These are phyloP conservation scores for Hypena proboscidalis DNA, from an alignment of 2,888 invertebrate species.

Conservation along the genomic window DNA sequence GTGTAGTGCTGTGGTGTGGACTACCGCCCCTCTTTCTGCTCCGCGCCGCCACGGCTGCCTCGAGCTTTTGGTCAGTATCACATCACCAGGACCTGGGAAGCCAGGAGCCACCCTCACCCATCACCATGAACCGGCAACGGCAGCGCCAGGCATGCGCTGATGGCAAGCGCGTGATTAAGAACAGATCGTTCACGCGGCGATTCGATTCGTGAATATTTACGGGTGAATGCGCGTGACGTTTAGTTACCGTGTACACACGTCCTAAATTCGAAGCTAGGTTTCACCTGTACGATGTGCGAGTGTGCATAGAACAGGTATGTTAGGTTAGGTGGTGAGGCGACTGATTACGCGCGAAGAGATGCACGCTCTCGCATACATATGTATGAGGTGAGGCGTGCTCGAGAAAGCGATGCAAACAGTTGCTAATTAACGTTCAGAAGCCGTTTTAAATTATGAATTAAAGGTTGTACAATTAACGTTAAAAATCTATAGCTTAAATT, in stretches of 20 bases:
- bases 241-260: conserved; percentile 32
- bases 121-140: not conserved
- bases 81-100: not conserved
- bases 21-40: conserved; percentile 41
- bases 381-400: not conserved
- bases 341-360: conserved; percentile 36
- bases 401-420: conserved; percentile 40
- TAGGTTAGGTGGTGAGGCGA: conserved; percentile 30
- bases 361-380: conserved; percentile 11
- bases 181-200: conserved; percentile 25
- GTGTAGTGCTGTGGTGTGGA: conserved; percentile 56
- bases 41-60: conserved; percentile 49
- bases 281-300: conserved; percentile 12
- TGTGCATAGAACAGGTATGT: conserved; percentile 22
- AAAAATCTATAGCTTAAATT: conserved; percentile 27
- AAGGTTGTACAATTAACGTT: conserved; percentile 40
- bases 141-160: conserved; percentile 14
- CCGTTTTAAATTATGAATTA: conserved; percentile 35
- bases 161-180: conserved; percentile 17
- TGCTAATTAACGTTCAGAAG: conserved; percentile 45
- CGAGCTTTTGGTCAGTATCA: conserved; percentile 65
- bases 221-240: conserved; percentile 38
- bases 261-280: conserved; percentile 27
- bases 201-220: conserved; percentile 41
- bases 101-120: conserved; percentile 4